Evolutionary conservation across 2,797 vertebrate genomes (phyloP), one percentile per base, ranked within the genome.

Genomic region (Hafferia zeledoni): DNA sequence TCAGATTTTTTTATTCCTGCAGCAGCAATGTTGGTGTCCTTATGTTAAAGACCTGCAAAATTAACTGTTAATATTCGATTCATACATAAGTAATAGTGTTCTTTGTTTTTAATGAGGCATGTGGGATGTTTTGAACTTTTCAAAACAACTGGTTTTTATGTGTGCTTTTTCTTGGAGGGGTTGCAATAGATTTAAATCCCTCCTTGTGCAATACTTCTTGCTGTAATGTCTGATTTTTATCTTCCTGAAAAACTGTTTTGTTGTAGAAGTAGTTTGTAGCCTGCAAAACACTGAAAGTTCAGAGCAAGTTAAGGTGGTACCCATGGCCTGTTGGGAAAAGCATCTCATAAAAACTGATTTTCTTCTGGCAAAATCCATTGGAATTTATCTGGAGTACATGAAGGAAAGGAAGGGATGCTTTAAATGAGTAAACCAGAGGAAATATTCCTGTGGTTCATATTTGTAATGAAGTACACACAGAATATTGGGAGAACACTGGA

Each of bases 261-360:
- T 72, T 49, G 74, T 67, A 41, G 23, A 64, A 82, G 16, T 11
- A 39, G 17, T 76, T 76, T 72, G 39, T 81, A 39, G 20, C 5
- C 7, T 9, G 3, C 35, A 44, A 27, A 75, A 16, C 49, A 7
- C 44, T 46, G 78, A 13, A 22, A 69, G 27, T 30, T 9, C 70
- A 57, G 69, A 69, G 77, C 24, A 35, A 49, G 30, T 37, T 44
- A 39, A 25, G 41, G 64, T 74, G 56, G 25, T 37, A 5, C 25
- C 7, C 9, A 1, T 0, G 3, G 39, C 30, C 12, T 33, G 14
- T 17, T 44, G 15, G 10, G 23, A 23, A 27, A 5, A 64, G 9
- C 41, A 65, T 20, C 49, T 90, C 46, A 18, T 41, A 61, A 44
- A 24, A 67, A 10, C 39, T 11, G 3, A 28, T 30, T 52, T 18